Conservation (phyloP, 2,797 vertebrate genomes). For the Chlorospingus flavigularis region DNA sequence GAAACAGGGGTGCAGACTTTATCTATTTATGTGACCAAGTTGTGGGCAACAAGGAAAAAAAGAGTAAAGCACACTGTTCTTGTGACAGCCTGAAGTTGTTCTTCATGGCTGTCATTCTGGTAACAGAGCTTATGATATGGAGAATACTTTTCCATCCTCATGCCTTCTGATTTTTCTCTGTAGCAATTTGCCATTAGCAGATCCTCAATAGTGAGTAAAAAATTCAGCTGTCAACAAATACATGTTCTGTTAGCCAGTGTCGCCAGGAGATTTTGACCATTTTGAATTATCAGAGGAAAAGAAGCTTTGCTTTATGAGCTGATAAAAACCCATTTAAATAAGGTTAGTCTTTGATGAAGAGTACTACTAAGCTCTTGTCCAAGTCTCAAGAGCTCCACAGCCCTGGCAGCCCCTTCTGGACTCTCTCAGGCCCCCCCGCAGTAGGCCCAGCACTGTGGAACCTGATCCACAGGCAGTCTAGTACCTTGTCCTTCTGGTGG, state of each 20-base stretch:
- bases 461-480: fast-evolving
- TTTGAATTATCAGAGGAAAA: neutral
- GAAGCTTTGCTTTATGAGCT: neutral
- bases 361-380: neutral
- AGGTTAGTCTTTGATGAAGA: neutral
- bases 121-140: neutral
- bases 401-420: neutral
- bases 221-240: neutral
- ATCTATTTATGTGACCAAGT: neutral
- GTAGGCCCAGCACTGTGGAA: neutral
- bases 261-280: neutral
- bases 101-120: neutral
- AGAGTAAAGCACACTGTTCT: neutral
- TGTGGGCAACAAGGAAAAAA: neutral
- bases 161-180: neutral
- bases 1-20: neutral
- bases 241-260: neutral
- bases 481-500: neutral
- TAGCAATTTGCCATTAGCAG: neutral
- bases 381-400: neutral
- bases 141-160: neutral
- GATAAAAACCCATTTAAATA: neutral
- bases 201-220: neutral
- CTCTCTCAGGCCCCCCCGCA: fast-evolving
- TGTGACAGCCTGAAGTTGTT: neutral